Evolutionary conservation across 1,140 invertebrate genomes (phyloP), one percentile per base, ranked within the genome.

Genomic region (Halesus radiatus): DNA sequence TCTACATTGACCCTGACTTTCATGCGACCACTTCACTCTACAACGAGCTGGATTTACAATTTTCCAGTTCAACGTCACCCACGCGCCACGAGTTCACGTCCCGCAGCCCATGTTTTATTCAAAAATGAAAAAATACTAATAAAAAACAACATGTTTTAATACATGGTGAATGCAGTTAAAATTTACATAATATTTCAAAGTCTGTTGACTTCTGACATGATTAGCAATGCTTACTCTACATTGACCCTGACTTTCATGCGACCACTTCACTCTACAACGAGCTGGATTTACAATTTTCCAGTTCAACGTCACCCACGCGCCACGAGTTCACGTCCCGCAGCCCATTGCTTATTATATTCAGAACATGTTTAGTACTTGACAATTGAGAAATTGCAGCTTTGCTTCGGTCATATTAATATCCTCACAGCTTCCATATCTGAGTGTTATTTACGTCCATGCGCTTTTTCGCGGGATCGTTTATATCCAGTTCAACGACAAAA

Each of bases 321-420:
- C 10, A 3, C 8, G 37, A 45, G 37, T 66, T 66, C 62, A 66
- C 29, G 15, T 66, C 26, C 26, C 22, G 6, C 32, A 16, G 18
- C 20, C 23, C 62, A 66, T 66, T 66, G 62, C 4, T 66, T 29
- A 66, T 66, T 29, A 66, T 66, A 66, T 66, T 66, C 62, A 66
- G 62, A 29, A 66, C 62, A 66, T 66, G 62, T 66, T 45, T 45
- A 13, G 26, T n/a, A 15, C 29, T 29, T 66, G 62, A 66, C 62
- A 66, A 66, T 66, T 66, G 62, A 66, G 62, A 66, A 66, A 66
- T 66, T 29, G 62, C 62, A n/a, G n/a, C 22, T 56, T 45, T 45
- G 53, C 22, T 50, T 22, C 70, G 70, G 29, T 26, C 29, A 73
- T 53, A 73, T 53, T 53, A 60, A 54, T 66, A 32, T 66, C 29